A percentile compares a stretch with the other conserved stretches of the same genome.
These are phyloP conservation scores for Denticeps clupeoides DNA, from an alignment of 2,797 vertebrate species.

Conservation along the genomic window DNA sequence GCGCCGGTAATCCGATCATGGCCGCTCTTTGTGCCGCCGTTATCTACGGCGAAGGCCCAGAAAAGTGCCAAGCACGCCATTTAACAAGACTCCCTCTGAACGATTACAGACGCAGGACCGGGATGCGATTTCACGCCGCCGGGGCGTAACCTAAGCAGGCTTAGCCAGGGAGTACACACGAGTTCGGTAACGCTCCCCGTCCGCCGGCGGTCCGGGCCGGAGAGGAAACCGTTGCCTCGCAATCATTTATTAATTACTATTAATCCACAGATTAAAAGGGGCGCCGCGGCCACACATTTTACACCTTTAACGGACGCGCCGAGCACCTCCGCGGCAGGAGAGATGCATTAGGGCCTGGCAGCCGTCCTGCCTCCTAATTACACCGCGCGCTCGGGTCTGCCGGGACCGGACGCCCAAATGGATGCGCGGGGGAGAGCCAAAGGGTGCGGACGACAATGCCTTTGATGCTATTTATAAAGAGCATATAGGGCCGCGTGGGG, in stretches of 20 bases:
- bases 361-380: constrained; percentile 65
- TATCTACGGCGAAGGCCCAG: constrained; percentile 69
- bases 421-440: constrained; percentile 63
- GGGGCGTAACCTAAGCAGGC: constrained; percentile 65
- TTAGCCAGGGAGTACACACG: constrained; percentile 59
- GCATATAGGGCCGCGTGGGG: constrained; percentile 52
- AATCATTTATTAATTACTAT: too few species aligned
- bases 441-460: constrained; percentile 64
- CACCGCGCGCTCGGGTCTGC: constrained; percentile 64
- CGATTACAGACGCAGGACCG: constrained; percentile 62
- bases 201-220: too few species aligned
- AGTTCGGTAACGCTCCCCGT: constrained; percentile 53
- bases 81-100: constrained; percentile 72
- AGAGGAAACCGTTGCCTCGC: too few species aligned
- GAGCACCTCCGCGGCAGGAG: neutral
- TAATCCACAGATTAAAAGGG: too few species aligned
- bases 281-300: too few species aligned
- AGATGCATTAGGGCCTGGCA: constrained; percentile 55
- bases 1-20: constrained; percentile 71
- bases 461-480: constrained; percentile 64
- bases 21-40: constrained; percentile 66
- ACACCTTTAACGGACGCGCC: too few species aligned
- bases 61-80: constrained; percentile 73
- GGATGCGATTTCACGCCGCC: constrained; percentile 70
- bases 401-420: constrained; percentile 67